Conservation (phyloP, 2,888 invertebrate genomes). For the Rutpela maculata region DNA sequence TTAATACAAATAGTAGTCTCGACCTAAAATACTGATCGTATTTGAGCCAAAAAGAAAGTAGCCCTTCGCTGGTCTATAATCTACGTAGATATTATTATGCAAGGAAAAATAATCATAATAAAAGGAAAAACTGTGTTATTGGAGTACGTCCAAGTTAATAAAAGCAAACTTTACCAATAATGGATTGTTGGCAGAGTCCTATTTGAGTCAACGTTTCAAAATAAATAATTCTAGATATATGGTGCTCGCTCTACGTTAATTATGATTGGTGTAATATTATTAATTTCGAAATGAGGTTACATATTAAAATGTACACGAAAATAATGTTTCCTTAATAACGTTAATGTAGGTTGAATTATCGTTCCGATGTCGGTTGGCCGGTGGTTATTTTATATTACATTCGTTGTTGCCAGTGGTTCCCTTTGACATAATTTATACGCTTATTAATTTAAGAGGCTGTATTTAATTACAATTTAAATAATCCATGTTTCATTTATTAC, state of each 20-base stretch:
- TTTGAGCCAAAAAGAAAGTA: no score
- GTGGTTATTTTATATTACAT: slow-evolving; percentile 3
- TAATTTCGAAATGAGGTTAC: neutral
- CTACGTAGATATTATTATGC: no score
- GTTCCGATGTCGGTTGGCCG: neutral
- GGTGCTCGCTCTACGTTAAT: neutral
- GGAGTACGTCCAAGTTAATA: no score
- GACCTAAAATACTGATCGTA: no score
- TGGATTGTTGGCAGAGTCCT: neutral
- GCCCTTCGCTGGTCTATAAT: no score
- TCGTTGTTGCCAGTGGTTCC: neutral
- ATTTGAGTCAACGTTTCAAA: neutral
- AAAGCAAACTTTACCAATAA: no score
- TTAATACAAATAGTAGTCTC: no score
- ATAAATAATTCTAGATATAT: neutral
- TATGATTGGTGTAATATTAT: neutral
- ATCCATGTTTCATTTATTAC: slow-evolving; percentile 24
- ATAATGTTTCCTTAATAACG: neutral
- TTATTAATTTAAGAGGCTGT: slow-evolving; percentile 15
- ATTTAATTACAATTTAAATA: slow-evolving; percentile 27
- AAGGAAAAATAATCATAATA: no score
- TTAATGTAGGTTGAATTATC: neutral
- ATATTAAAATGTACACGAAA: neutral
- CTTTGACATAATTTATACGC: slow-evolving; percentile 15
- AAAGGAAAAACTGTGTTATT: no score